Evolutionary conservation across 2,888 invertebrate genomes (phyloP).

Genomic region (Oasisia sp.): DNA sequence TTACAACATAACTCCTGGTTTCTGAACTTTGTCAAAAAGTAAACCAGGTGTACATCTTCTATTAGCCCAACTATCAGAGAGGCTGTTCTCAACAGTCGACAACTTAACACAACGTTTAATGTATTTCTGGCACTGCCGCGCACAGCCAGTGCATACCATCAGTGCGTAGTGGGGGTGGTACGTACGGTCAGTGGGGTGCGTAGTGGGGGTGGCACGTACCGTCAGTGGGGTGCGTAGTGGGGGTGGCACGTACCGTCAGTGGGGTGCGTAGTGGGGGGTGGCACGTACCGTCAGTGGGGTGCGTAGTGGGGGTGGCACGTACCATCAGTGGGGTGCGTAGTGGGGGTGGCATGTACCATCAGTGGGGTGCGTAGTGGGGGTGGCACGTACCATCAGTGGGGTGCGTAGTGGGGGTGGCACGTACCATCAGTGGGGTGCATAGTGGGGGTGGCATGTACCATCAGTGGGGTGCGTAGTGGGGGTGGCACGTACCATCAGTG

Average conservation of each 20-base stretch:
- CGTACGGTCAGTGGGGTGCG: slow-evolving; percentile 8
- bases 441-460: slow-evolving; percentile 14
- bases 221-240: slow-evolving; percentile 3
- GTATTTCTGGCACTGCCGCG: too few relatives aligned
- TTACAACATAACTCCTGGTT: too few relatives aligned
- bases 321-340: not conserved
- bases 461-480: slow-evolving; percentile 8
- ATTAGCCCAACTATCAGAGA: too few relatives aligned
- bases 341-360: slow-evolving; percentile 17
- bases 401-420: slow-evolving; percentile 18
- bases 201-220: slow-evolving; percentile 17
- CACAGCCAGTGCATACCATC: not conserved
- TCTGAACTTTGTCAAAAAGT: too few relatives aligned
- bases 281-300: slow-evolving; percentile 8
- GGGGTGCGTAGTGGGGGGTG: not conserved
- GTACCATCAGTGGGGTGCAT: not conserved
- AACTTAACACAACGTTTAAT: too few relatives aligned
- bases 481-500: slow-evolving; percentile 14
- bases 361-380: not conserved
- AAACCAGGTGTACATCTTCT: too few relatives aligned
- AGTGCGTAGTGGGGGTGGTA: too few relatives aligned
- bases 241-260: slow-evolving; percentile 19
- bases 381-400: slow-evolving; percentile 17
- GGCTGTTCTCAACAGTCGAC: too few relatives aligned
- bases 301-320: slow-evolving; percentile 14